Evolutionary conservation across 2,113 vertebrate genomes (phyloP).

Genomic region (Motacilla alba): DNA sequence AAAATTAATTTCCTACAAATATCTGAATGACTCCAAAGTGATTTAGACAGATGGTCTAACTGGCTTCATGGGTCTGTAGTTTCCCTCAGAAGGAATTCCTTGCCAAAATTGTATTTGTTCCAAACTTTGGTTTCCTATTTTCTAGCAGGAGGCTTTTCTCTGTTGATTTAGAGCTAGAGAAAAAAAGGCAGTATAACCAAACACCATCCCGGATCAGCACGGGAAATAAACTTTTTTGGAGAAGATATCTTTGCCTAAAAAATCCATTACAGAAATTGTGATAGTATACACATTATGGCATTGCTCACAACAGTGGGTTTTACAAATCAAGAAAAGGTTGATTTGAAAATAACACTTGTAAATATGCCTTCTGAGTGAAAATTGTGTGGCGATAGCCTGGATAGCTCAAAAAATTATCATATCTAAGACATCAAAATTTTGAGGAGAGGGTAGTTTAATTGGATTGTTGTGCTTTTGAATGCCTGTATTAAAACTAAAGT

Average conservation of each 20-base stretch:
- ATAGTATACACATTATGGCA: not conserved
- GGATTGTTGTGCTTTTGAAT: not conserved
- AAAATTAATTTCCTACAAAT: constrained; percentile 25
- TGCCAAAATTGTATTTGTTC: constrained; percentile 30
- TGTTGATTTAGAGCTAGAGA: not conserved
- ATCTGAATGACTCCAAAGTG: constrained; percentile 12
- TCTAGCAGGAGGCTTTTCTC: constrained; percentile 19
- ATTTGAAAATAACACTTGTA: not conserved
- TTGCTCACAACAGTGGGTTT: not conserved
- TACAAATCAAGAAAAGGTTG: not conserved
- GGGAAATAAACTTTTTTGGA: not conserved
- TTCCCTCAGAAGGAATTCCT: constrained; percentile 12
- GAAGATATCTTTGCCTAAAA: not conserved
- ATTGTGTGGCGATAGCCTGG: not conserved
- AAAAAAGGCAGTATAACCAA: not conserved
- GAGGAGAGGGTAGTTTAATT: not conserved
- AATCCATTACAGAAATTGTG: not conserved
- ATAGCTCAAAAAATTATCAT: not conserved
- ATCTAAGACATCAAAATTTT: not conserved
- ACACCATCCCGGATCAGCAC: not conserved
- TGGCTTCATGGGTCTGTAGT: constrained; percentile 6
- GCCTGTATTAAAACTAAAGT: not conserved
- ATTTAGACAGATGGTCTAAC: constrained; percentile 34
- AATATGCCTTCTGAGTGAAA: not conserved
- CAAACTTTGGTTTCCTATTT: constrained; percentile 18